Base-by-base conservation (phyloP, 1,140 invertebrate genomes). In the Calephelis virginiensis region DNA sequence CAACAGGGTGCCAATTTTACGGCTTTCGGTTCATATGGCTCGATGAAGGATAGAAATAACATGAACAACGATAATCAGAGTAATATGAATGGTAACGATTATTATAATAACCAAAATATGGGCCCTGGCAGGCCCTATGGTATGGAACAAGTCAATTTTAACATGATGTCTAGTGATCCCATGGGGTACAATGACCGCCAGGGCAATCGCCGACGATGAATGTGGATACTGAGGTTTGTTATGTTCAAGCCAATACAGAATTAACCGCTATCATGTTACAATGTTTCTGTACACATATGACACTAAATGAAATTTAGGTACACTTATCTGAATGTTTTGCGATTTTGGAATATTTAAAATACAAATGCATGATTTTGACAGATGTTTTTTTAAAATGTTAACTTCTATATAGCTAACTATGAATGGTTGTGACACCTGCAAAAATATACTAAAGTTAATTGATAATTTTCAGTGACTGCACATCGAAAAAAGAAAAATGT, bases 151-250 rank as follows among this genome's bases (percentile, higher is more conserved):
- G 71, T 60, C 38, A 71, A 72, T 72, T 70, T 63, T 63, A 81
- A 80, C 66, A 75, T 76, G 82, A 79, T 71, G 83, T 77, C 81
- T 38, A 83, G 85, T 78, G 86, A 86, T 81, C 87, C 89, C 82
- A 80, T 89, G 89, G 86, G 89, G 85, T 91, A 91, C 81, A 81
- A 83, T 76, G 85, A 89, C 86, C 89, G 89, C 86, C 89, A 89
- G 89, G 85, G 83, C 76, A 88, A 89, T 83, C 86, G 83, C 80
- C 86, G 76, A 67, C 80, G 85, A 73, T 85, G 85, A 78, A 88
- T 86, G 88, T 84, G 72, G 75, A 71, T 64, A 75, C 69, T 71
- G 89, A 91, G 89, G 89, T 91, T 91, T 91, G 89, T 91, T 87
- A 80, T 70, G 81, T 84, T 89, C 78, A 84, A 85, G 86, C 88